These are phyloP conservation scores for Thelohanellus kitauei DNA, from an alignment of 30 jellyfish, hydroid and myxozoan genomes.

Conservation along the genomic window DNA sequence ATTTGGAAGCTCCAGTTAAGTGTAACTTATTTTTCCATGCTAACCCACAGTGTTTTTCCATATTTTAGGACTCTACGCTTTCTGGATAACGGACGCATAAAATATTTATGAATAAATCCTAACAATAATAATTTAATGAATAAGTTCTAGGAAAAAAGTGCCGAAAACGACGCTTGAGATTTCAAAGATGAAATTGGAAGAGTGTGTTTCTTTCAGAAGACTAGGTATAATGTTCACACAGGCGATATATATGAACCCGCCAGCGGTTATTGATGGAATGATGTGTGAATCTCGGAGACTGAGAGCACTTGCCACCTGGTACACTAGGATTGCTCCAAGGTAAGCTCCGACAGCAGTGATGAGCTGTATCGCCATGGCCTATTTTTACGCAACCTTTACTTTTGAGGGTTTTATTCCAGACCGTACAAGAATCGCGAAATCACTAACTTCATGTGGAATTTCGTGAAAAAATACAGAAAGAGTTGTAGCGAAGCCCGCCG, in stretches of 20 bases:
- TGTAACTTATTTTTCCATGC: too few species aligned
- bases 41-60: too few species aligned
- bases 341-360: conserved; percentile 67
- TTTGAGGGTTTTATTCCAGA: too few species aligned
- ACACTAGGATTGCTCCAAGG: conserved; percentile 50
- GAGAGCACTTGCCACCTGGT: conserved; percentile 22
- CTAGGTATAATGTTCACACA: conserved; percentile 61
- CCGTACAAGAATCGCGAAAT: conserved; percentile 63
- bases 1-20: too few species aligned
- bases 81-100: too few species aligned
- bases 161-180: too few species aligned
- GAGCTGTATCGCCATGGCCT: conserved; percentile 80
- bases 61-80: too few species aligned
- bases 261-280: conserved; percentile 60
- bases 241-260: conserved; percentile 75
- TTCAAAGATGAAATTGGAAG: too few species aligned
- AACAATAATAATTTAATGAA: too few species aligned
- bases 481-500: conserved; percentile 61
- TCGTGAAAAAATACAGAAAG: conserved; percentile 57
- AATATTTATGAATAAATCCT: too few species aligned
- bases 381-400: too few species aligned
- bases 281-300: conserved; percentile 43
- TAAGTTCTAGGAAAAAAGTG: too few species aligned
- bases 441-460: conserved; percentile 94
- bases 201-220: conserved; percentile 34